Percentiles rank a stretch among this genome's conserved stretches.
These are phyloP conservation scores for Callipepla squamata DNA, from an alignment of 2,113 vertebrate genomes.

Conservation along the genomic window DNA sequence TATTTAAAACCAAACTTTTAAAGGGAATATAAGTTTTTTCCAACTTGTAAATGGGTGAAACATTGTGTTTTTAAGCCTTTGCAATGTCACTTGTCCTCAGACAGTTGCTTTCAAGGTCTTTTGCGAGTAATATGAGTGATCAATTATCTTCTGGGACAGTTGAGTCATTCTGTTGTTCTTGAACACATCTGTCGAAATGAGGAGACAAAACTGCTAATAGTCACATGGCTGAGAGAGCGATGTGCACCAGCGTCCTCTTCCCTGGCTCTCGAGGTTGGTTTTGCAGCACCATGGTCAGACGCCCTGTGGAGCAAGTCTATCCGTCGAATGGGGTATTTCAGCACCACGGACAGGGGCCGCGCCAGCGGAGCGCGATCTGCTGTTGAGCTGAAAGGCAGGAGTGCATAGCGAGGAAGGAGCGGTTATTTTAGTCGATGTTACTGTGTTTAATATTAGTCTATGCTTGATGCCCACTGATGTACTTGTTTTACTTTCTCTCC, in stretches of 20 bases:
- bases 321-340: rapidly evolving
- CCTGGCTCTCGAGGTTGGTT: rapidly evolving
- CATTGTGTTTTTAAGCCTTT: not conserved
- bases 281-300: slow-evolving; percentile 47
- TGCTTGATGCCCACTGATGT: not conserved
- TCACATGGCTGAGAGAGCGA: no score
- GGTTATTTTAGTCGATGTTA: not conserved
- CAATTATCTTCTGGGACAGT: not conserved
- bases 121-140: not conserved
- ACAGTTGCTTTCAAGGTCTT: rapidly evolving
- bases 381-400: rapidly evolving
- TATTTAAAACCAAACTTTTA: no score
- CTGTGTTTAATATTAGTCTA: not conserved
- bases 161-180: not conserved
- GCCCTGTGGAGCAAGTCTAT: rapidly evolving
- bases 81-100: not conserved
- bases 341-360: not conserved
- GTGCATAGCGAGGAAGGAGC: rapidly evolving
- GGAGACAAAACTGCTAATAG: not conserved
- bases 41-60: not conserved
- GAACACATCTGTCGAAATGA: not conserved
- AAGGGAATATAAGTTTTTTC: not conserved
- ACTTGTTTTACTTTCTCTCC: not conserved
- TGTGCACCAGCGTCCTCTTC: rapidly evolving
- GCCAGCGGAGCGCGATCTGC: rapidly evolving